Conservation (phyloP, 2,888 invertebrate genomes). For the Idaea biselata region DNA sequence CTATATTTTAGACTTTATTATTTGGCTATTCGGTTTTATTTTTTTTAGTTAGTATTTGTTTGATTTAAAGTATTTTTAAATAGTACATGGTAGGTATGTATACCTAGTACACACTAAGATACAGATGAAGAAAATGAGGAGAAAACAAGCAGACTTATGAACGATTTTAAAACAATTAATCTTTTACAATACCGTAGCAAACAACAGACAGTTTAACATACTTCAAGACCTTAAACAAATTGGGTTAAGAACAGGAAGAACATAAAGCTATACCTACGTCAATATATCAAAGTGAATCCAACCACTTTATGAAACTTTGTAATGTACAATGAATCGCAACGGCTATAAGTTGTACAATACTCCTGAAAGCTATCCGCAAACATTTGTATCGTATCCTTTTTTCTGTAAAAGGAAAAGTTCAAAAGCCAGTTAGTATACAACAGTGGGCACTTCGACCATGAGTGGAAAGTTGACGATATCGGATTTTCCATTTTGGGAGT, state of each 20-base stretch:
- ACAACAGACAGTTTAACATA: no score
- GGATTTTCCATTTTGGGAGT: constrained; percentile 28
- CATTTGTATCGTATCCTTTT: constrained; percentile 38
- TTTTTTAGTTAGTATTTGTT: not conserved
- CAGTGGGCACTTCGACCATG: constrained; percentile 27
- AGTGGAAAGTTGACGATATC: constrained; percentile 40
- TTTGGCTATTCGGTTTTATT: not conserved
- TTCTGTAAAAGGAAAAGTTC: constrained; percentile 34
- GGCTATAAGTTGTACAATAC: not conserved
- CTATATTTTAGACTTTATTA: not conserved
- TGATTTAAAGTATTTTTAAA: not conserved
- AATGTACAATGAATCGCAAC: constrained; percentile 5
- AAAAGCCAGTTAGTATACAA: constrained; percentile 31
- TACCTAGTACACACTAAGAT: no score
- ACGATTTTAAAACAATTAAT: no score
- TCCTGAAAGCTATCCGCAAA: constrained; percentile 33
- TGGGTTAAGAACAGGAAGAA: no score
- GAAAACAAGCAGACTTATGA: no score
- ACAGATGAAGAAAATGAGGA: no score
- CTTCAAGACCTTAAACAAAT: no score
- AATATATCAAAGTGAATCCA: no score
- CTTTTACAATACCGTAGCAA: no score
- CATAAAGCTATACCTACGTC: no score
- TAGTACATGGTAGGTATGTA: no score
- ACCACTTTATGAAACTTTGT: no score